phyloP scores from a whole-genome alignment of 2,888 invertebrate genomes.

The Drosophila formosana region DNA sequence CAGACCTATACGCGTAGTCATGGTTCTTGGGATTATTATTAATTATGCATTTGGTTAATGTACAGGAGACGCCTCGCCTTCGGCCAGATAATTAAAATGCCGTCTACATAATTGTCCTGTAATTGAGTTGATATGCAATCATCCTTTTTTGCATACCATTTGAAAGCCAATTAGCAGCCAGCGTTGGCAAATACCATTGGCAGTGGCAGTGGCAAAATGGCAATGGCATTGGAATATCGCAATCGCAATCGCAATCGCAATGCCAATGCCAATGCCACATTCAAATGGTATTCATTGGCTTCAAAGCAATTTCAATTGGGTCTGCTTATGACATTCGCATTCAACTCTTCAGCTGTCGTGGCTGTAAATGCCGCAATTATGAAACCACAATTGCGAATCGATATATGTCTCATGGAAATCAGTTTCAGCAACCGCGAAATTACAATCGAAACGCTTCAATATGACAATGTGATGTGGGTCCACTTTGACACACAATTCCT shows the following conservation, averaged over 20 bases:
- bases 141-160: conserved; percentile 52
- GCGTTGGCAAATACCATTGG: neutral
- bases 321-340: conserved; percentile 19
- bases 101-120: conserved; percentile 51
- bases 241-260: neutral
- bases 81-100: conserved; percentile 51
- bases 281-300: conserved; percentile 5
- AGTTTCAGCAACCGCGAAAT: conserved; percentile 1
- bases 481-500: neutral
- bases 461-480: neutral
- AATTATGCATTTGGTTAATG: conserved; percentile 53
- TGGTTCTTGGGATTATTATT: conserved; percentile 34
- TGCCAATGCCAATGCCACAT: neutral
- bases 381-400: conserved; percentile 28
- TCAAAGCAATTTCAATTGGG: conserved; percentile 14
- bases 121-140: conserved; percentile 67
- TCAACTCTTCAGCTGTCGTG: neutral
- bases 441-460: neutral
- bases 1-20: neutral
- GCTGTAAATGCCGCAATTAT: conserved; percentile 8
- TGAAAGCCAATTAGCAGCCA: conserved; percentile 32
- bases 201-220: neutral
- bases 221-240: neutral
- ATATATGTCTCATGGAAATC: conserved; percentile 22
- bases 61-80: conserved; percentile 5